These are phyloP conservation scores for Lepeophtheirus nordmannii DNA, from an alignment of 2,888 invertebrate species.

Conservation along the genomic window DNA sequence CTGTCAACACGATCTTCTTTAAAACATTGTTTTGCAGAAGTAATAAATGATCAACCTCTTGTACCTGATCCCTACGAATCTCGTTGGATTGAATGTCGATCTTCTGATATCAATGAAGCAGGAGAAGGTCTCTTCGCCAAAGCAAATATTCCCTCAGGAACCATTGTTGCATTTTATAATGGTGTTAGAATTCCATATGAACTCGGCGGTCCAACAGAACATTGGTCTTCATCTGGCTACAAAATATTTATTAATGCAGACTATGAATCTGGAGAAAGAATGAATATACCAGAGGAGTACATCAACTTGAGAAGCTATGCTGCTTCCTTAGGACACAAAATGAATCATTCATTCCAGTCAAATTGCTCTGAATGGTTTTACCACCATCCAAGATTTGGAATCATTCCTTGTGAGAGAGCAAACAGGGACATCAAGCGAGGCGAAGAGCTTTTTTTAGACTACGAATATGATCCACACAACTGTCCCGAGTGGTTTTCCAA, in stretches of 20 bases:
- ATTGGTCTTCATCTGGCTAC: conserved; percentile 20
- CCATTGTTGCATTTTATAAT: conserved; percentile 27
- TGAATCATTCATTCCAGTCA: conserved; percentile 25
- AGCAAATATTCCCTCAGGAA: conserved; percentile 19
- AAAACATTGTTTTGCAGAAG: not conserved
- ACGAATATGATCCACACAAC: conserved; percentile 21
- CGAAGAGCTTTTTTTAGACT: conserved; percentile 19
- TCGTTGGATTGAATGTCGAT: conserved; percentile 17
- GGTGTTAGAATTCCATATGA: conserved; percentile 25
- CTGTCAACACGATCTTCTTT: not conserved
- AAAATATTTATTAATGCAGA: conserved; percentile 22
- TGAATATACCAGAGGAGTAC: conserved; percentile 24
- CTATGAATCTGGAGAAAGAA: conserved; percentile 21
- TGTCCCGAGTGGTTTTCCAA: conserved; percentile 21
- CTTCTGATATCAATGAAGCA: conserved; percentile 20
- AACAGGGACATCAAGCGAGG: conserved; percentile 7
- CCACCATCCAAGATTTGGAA: conserved; percentile 19
- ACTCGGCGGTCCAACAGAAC: conserved; percentile 18
- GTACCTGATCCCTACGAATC: conserved; percentile 26
- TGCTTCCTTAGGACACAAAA: conserved; percentile 26
- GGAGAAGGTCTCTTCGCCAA: conserved; percentile 25
- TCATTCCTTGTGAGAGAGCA: conserved; percentile 14
- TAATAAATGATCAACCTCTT: conserved; percentile 18
- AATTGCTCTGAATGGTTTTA: conserved; percentile 25
- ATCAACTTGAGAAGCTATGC: conserved; percentile 13